phyloP scores from a whole-genome alignment of 2,888 invertebrate species.

The Athalia rosae region DNA sequence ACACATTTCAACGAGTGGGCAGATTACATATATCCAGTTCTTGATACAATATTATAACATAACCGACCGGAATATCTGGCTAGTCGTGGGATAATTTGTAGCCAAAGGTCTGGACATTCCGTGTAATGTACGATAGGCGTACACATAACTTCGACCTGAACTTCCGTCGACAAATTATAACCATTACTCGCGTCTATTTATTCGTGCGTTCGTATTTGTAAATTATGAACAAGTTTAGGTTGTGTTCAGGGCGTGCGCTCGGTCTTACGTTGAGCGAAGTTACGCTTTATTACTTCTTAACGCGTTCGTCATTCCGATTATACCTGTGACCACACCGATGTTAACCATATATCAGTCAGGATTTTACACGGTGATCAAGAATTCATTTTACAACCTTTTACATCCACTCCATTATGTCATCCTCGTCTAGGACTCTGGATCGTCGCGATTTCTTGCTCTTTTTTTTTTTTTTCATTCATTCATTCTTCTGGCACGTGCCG shows the following conservation, averaged over 20 bases:
- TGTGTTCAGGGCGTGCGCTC: not conserved
- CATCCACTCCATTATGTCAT: too few relatives aligned
- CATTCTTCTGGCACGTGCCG: too few relatives aligned
- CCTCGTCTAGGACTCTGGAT: too few relatives aligned
- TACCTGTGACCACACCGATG: not conserved
- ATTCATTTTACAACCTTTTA: too few relatives aligned
- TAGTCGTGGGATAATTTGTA: slow-evolving; percentile 23
- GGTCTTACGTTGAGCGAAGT: not conserved
- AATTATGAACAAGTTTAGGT: slow-evolving; percentile 8
- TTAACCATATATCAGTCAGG: too few relatives aligned
- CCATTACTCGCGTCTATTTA: too few relatives aligned
- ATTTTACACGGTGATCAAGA: too few relatives aligned
- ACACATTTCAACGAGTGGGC: slow-evolving; percentile 1
- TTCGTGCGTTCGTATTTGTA: not conserved
- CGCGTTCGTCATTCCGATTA: not conserved
- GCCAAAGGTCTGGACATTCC: slow-evolving; percentile 11
- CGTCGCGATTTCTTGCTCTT: too few relatives aligned
- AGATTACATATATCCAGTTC: slow-evolving; percentile 4
- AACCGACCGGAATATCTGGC: too few relatives aligned
- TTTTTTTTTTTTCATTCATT: too few relatives aligned
- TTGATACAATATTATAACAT: not conserved
- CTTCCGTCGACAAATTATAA: slow-evolving; percentile 34
- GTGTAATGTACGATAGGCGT: slow-evolving; percentile 11
- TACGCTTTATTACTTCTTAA: not conserved
- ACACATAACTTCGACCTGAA: slow-evolving; percentile 17